Evolutionary conservation across 2,888 invertebrate species (phyloP), one percentile per base, ranked within the genome.

Genomic region (Lithophane ornitopus): DNA sequence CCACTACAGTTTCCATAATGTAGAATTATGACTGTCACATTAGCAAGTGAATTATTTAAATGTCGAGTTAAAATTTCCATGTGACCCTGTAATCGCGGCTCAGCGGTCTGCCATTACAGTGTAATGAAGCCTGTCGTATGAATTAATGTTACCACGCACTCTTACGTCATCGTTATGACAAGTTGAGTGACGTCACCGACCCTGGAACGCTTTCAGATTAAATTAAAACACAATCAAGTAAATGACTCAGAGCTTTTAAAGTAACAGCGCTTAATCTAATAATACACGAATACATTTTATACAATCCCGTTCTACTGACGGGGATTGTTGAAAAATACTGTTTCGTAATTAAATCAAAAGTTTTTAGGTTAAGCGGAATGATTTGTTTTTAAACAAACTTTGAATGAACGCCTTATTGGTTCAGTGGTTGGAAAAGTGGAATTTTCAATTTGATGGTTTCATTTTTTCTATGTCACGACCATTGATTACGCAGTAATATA

Each of bases 231-330:
- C 74, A 83, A 76, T 85, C 75, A 74, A 85, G 77, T 69, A 75
- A 76, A 83, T 80, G 70, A 83, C 70, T 73, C 71, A 39, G n/a
- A 81, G 76, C 76, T 85, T 85, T 81, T 81, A 84, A 85, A 85
- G 74, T 81, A 78, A 83, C 65, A 66, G 66, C 58, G 62, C 70
- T 62, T 76, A 74, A 84, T 78, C 54, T 72, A 78, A 76, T 79
- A 70, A 76, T 70, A 52, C n/a, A 70, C 14, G 78, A 68, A 73
- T 74, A 71, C 12, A 67, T 66, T 67, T 78, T 58, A 67, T 62
- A n/a, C n/a, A 68, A 70, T 39, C 49, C 28, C 41, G 19, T 28
- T 52, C 22, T 34, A 65, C 65, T 34, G 66, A 44, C n/a, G 26
- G 34, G 52, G 44, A 16, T 63, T 59, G 44, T 70, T 76, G 59